Base-by-base conservation (phyloP, 1,140 invertebrate species). In the Psix sp. region DNA sequence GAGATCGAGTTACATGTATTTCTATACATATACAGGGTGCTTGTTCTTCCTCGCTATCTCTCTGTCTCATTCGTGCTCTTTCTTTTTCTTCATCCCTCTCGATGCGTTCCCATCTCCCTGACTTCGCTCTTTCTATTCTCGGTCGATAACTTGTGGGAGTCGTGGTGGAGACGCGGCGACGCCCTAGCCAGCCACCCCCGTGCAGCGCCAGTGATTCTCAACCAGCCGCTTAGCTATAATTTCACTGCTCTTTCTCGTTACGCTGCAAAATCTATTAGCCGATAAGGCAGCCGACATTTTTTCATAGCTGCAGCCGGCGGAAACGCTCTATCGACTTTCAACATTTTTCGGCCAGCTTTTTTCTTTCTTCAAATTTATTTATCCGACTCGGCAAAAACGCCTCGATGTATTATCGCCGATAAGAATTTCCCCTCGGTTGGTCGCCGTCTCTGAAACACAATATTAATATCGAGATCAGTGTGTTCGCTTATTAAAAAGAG, bases 91-190 rank as follows among this genome's bases (percentile, higher is more conserved):
- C 65, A 59, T 75, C 65, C 66, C 72, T 74, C 62, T 75, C 67
- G 14, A 59, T 60, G 14, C 71, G 36, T 54, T 60, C 63, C 74
- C 52, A 65, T 67, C 67, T 76, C 74, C 74, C 74, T 77, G 57
- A 48, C 45, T 24, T 52, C 36, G 60, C 51, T 68, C 71, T 72
- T 56, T 76, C 49, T 49, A 73, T 45, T 45, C 67, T 66, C 84
- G 86, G 85, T 87, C 86, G 86, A 87, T 87, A 87, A 78, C 82
- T 82, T 80, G 84, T 77, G 80, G 74, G 81, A 80, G 82, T 85
- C 80, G 80, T 75, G 78, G 65, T 78, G 54, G 83, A 86, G 84
- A 86, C 85, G 84, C 82, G 86, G 85, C 83, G 86, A 87, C 85
- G 85, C 85, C 86, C 85, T 86, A 77, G 76, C 68, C 78, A 77